Base-by-base conservation (phyloP, 1,140 invertebrate genomes). In the Bombus haemorrhoidalis region DNA sequence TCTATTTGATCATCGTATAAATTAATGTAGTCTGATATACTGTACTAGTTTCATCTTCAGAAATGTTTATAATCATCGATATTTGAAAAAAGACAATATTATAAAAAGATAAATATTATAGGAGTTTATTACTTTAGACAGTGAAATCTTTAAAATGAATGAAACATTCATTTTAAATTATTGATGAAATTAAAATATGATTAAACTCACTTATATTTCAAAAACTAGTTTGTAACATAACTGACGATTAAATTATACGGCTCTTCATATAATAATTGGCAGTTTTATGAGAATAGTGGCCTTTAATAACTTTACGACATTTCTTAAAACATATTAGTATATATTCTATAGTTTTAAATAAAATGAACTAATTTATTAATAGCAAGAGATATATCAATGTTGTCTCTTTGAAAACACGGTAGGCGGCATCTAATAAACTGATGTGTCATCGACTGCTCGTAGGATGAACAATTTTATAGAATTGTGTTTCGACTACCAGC, bases 241-340 rank as follows among this genome's bases (percentile, higher is more conserved):
- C 78, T 82, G 66, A 80, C 59, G 41, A 86, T 86, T 86, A 72
- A 86, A 77, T 85, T 86, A 86, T 68, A 62, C 41, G 72, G 79
- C 73, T 28, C 59, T 69, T 88, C 57, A 28, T 64, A 72, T 43
- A 73, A 53, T 53, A 53, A 88, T 82, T 88, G 87, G 80, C 84
- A 88, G 87, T 88, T 80, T 69, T 37, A 69, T n/a, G 32, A 75
- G 53, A 88, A 83, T 74, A 80, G 80, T 80, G 68, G 66, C 69
- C 37, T 87, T 85, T 32, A 57, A 57, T 83, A 25, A 41, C 39
- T 41, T 37, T 47, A 80, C 2, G 8, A 69, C 43, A 9, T 47
- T 13, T 47, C 43, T 18, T 13, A 62, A 53, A 85, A 62, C 68
- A 10, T 22, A 80, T 34, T 28, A 62, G 68, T 62, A 68, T 39